Evolutionary conservation across 2,888 invertebrate species (phyloP), one percentile per base, ranked within the genome.

Genomic region (Hofmannophila pseudospretella): DNA sequence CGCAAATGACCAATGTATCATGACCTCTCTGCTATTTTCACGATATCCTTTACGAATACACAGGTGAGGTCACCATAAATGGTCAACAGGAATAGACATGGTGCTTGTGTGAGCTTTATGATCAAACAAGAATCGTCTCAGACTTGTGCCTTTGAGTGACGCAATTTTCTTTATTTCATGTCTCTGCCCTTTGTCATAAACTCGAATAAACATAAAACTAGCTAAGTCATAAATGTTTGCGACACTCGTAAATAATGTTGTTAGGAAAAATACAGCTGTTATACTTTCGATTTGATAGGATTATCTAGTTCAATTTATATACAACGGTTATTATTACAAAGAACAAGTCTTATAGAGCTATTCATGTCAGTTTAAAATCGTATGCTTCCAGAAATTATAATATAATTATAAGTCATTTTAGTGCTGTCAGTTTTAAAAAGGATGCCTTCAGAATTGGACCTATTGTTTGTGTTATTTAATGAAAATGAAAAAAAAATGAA

Each of bases 11-110:
- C 59, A 68, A 41, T 22, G 26, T 44, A 49, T 34, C 13, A 37
- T 41, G 69, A 61, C 42, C 63, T 42, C 38, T 28, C 36, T 40
- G 32, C 48, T 52, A 46, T 50, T 56, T 47, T 39, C 42, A 40
- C 41, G 11, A 5, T 35, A 38, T 44, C 8, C n/a, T 23, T n/a
- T 23, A 23, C 29, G 52, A 61, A 63, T 65, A 36, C 42, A 47
- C 55, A 65, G 65, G 62, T 58, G 60, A 59, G 68, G 54, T 61
- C 70, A 61, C 41, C 36, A 47, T 52, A 44, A 54, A 51, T 63
- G 62, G 66, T 38, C 51, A 49, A 44, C 35, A 51, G 54, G 54
- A 58, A 58, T 55, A 16, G 16, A 56, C 47, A 56, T 51, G 50
- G 53, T 55, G 49, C 42, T 42, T 41, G 39, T 31, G n/a, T n/a